Evolutionary conservation across 2,113 vertebrate genomes (phyloP), one percentile per base, ranked within the genome.

Genomic region (Triplophysa siluroides): DNA sequence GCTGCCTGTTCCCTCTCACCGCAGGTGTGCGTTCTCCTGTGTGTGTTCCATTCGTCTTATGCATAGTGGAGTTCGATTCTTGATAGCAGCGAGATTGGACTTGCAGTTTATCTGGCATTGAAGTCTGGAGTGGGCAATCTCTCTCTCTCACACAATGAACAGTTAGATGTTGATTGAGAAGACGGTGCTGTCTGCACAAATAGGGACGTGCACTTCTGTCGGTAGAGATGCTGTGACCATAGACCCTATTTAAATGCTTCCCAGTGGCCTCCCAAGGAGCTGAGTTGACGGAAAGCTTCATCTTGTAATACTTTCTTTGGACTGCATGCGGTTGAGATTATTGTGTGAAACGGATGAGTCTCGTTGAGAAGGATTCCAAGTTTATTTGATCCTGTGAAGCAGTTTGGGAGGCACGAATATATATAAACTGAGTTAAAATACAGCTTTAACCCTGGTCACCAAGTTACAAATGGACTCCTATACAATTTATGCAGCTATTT

Each of bases 91-190:
- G 9, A 7, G 26, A 77, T 69, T 78, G 74, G 66, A 61, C 78
- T 67, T 38, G 52, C 62, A 63, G 62, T 43, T 56, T 45, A 16
- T 74, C 62, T 74, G 78, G 72, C 62, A 75, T 78, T 81, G 71
- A 81, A 78, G 23, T 68, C 38, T 62, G 38, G 6, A 33, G 56
- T 26, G 56, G 61, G 56, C 71, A 74, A 62, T 62, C 24, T 61
- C 33, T 12, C n/a, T 11, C 54, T 56, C 43, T 4, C 41, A 33
- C 23, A 8, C 18, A 66, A 71, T 33, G 14, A 73, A 33, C 72
- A 71, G 72, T 71, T 45, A 71, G 75, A 47, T 54, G 47, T 45
- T 81, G 79, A 81, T 84, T 81, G 72, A 78, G 67, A 74, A 65
- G 83, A 78, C 75, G 74, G 2, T 18, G 12, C 23, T 47, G 21